A percentile compares a stretch with the other conserved stretches of the same genome.
Conservation (phyloP, 2,888 invertebrate species). For the Ectemnius cavifrons region DNA sequence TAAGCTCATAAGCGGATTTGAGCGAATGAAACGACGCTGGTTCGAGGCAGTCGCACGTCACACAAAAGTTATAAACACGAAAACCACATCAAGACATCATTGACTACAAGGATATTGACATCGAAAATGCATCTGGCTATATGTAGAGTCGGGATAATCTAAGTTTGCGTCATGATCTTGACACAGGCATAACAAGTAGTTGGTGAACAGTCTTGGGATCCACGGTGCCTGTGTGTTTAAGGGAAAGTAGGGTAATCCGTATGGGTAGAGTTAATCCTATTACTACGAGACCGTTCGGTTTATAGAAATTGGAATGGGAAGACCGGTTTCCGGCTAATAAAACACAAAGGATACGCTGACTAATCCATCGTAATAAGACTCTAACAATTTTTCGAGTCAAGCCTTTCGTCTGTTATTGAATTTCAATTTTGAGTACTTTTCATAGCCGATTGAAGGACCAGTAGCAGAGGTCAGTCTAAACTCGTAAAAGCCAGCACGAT, state of each 20-base stretch:
- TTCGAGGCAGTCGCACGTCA: neutral
- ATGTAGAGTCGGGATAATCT: constrained; percentile 50
- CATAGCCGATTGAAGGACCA: no score
- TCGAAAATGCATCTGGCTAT: constrained; percentile 33
- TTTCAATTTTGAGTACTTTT: no score
- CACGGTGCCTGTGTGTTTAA: constrained; percentile 34
- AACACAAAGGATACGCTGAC: neutral
- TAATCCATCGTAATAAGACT: neutral
- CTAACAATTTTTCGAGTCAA: neutral
- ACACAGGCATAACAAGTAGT: constrained; percentile 57
- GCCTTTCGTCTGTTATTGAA: neutral
- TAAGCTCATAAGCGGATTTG: no score
- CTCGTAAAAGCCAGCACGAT: no score
- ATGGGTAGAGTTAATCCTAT: constrained; percentile 43
- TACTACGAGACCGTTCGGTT: constrained; percentile 33
- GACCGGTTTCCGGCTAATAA: constrained; percentile 18
- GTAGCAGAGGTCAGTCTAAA: no score
- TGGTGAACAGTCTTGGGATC: constrained; percentile 53
- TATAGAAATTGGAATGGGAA: constrained; percentile 34
- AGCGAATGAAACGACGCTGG: no score
- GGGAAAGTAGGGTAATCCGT: constrained; percentile 55
- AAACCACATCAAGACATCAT: constrained; percentile 15
- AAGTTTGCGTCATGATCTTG: constrained; percentile 60
- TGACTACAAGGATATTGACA: constrained; percentile 35
- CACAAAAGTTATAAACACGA: constrained; percentile 2